Conservation (phyloP, 2,113 vertebrate genomes). For the Bubalus kerabau region DNA sequence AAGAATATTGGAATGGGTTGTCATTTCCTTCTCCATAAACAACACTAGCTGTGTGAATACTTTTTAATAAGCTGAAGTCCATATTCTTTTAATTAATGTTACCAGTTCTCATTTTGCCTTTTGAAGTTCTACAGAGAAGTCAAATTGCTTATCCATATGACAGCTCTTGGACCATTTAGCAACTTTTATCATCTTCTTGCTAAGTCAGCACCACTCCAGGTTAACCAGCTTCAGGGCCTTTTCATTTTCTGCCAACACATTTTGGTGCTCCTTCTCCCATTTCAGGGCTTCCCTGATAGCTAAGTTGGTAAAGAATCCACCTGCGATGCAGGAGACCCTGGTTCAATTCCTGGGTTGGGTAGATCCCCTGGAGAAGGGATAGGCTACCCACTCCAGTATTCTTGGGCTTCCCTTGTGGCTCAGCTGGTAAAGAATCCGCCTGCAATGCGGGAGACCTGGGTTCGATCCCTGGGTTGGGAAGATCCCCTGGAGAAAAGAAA, state of each 20-base stretch:
- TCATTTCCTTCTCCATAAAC: not conserved
- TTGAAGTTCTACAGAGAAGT: conserved; percentile 17
- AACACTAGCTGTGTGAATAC: not conserved
- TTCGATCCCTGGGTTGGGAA: too few relatives aligned
- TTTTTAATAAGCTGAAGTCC: not conserved
- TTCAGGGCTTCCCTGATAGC: not conserved
- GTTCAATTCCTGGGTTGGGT: too few relatives aligned
- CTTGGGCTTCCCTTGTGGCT: too few relatives aligned
- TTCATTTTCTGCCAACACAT: not conserved
- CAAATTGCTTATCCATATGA: conserved; percentile 1
- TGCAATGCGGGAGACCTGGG: too few relatives aligned
- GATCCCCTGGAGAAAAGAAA: too few relatives aligned
- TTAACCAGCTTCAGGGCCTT: not conserved
- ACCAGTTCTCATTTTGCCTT: not conserved
- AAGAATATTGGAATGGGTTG: too few relatives aligned
- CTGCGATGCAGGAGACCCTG: too few relatives aligned
- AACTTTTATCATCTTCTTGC: not conserved
- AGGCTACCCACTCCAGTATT: too few relatives aligned
- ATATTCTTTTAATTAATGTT: not conserved
- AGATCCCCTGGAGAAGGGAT: too few relatives aligned
- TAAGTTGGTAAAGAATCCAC: too few relatives aligned
- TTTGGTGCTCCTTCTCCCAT: not conserved
- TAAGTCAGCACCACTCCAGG: not conserved
- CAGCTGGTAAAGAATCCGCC: too few relatives aligned
- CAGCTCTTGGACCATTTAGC: not conserved